Base-by-base conservation (phyloP, 2,888 invertebrate genomes). In the Cartodere bifasciata region DNA sequence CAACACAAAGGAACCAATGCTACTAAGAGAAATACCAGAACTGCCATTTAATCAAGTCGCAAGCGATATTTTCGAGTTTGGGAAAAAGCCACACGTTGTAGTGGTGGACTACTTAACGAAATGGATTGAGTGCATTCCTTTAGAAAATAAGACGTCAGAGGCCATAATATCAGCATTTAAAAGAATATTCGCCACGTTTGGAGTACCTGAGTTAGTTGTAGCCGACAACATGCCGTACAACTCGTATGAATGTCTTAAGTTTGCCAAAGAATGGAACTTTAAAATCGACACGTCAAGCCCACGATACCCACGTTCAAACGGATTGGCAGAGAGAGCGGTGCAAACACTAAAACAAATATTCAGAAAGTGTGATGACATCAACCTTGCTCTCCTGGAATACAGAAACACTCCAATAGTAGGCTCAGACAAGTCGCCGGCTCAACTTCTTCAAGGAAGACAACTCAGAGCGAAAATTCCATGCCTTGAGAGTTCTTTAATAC, bases 41-140 rank as follows among this genome's bases (percentile, higher is more conserved):
- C 17, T 30, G 6, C 38, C 37, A 13, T 42, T 36, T 35, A 28
- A 40, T 31, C 41, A 43, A 36, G 31, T 40, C 9, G 37, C 35
- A 3, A 28, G 33, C 4, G 38, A 42, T 24, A 29, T 40, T 15
- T 38, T 39, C 13, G 40, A 29, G 22, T 17, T 29, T 16, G 16
- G 30, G 9, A 32, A 22, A 2, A 32, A 14, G 5, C 31, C 36
- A 20, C 44, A 42, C 31, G 34, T 47, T 20, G 23, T 48, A 12
- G 33, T 48, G 7, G 30, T 41, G 9, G 48, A 50, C 34, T 46
- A 43, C 35, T 37, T 41, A 28, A 33, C 37, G 4, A 48, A 45
- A 27, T 49, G 45, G 45, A 13, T 45, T 16, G 43, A 46, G 24
- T 20, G 43, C 11, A 13, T 38, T 20, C 31, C 35, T 31, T 13